Evolutionary conservation across 2,888 invertebrate genomes (phyloP), one percentile per base, ranked within the genome.

Genomic region (Elysia crispata): DNA sequence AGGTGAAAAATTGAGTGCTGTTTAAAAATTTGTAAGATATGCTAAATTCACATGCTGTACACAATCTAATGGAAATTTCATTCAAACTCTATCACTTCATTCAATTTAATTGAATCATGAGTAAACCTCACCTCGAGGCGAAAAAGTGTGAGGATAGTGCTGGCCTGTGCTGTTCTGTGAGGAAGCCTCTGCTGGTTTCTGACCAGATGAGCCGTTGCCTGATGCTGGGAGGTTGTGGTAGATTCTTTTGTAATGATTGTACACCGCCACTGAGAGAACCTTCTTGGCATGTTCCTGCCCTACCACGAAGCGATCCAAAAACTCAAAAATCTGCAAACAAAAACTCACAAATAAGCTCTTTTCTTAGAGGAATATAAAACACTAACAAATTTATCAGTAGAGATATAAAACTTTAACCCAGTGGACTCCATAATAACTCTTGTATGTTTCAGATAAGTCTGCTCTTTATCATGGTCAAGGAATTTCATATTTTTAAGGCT

Each of bases 281-380:
- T 98, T 98, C 93, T 99, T 99, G 0, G 99, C 99, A 92, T 96
- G 95, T 86, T 98, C 97, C 92, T 99, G 99, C 0, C 99, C 99
- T 30, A 99, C 96, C 20, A 99, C 99, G 93, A 98, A 98, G 90
- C 96, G 96, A 93, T 99, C 97, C 85, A 99, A 93, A 93, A 97
- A 99, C 90, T 98, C 97, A 93, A 96, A 98, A 84, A 99, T 99
- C 95, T 95, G 90, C 41, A 8, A 30, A 57, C 5, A 33, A 11
- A 77, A 20, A 25, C 20, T 30, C 25, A 72, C 31, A 72, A 18
- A 23, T 13, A 31, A 13, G 13, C n/a, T n/a, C n/a, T n/a, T n/a
- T n/a, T n/a, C n/a, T n/a, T n/a, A 25, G 11, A 30, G 18, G 18
- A 15, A 31, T 30, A 31, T 20, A 18, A 25, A 18, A 25, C 25